Conservation (phyloP, 2,797 vertebrate species). For the Tauraco hartlaubi region DNA sequence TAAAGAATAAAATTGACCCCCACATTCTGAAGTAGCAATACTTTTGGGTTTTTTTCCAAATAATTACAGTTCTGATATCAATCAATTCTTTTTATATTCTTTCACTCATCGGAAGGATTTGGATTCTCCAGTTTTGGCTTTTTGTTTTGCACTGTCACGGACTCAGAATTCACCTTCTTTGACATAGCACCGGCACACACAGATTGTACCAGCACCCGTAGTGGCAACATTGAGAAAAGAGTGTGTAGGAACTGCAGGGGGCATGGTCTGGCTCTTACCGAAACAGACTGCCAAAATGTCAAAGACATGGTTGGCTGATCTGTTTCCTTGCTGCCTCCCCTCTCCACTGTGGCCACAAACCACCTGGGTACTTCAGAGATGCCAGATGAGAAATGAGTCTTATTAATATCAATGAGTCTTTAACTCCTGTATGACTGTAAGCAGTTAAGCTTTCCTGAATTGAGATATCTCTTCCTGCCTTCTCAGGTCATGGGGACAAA, state of each 20-base stretch:
- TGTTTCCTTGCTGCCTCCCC: not conserved
- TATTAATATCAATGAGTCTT: not conserved
- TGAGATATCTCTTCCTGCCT: not conserved
- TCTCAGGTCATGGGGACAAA: not conserved
- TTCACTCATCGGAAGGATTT: not conserved
- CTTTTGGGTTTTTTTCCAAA: not conserved
- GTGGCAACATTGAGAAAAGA: not conserved
- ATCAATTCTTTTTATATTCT: not conserved
- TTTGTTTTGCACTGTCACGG: not conserved
- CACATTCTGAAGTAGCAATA: not conserved
- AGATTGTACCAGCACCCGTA: not conserved
- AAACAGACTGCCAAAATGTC: not conserved
- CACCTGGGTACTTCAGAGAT: not conserved
- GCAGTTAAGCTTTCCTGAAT: not conserved
- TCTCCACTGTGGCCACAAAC: not conserved
- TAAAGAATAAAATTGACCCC: fast-evolving
- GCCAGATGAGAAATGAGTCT: not conserved
- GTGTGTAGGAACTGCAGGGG: not conserved
- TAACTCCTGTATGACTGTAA: not conserved
- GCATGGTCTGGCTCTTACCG: not conserved
- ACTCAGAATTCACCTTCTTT: not conserved
- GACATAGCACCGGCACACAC: not conserved
- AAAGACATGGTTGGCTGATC: not conserved
- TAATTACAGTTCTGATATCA: not conserved
- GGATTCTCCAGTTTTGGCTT: not conserved